Evolutionary conservation across 2,888 invertebrate genomes (phyloP).

Genomic region (Melitaea athalia): DNA sequence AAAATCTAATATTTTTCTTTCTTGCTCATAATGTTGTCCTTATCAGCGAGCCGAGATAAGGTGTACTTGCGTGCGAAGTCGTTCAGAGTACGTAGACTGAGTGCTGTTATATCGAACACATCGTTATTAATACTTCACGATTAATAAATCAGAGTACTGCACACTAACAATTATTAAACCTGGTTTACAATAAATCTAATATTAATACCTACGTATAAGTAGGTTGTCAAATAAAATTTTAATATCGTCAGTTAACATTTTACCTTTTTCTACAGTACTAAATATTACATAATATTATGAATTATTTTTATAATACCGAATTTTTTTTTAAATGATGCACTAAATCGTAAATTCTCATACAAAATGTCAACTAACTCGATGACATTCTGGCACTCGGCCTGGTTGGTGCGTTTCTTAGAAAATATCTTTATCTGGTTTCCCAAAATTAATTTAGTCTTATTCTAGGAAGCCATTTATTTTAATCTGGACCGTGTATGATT

Average conservation of each 20-base stretch:
- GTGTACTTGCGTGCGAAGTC: neutral
- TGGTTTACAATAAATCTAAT: constrained; percentile 11
- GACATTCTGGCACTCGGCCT: constrained; percentile 17
- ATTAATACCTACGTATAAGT: constrained; percentile 15
- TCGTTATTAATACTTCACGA: constrained; percentile 22
- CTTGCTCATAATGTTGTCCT: constrained; percentile 44
- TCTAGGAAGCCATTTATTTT: constrained; percentile 39
- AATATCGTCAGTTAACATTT: neutral
- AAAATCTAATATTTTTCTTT: constrained; percentile 60
- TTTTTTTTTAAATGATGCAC: neutral
- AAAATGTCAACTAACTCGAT: constrained; percentile 2
- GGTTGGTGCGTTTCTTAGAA: constrained; percentile 9
- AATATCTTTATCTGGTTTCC: constrained; percentile 18
- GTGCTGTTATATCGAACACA: constrained; percentile 7
- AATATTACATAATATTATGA: neutral
- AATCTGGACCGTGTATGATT: constrained; percentile 36
- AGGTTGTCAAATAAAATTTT: constrained; percentile 1
- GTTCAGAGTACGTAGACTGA: neutral
- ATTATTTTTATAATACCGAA: neutral
- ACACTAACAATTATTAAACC: constrained; percentile 11
- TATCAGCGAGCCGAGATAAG: constrained; percentile 28
- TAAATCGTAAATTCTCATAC: neutral
- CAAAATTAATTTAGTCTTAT: constrained; percentile 13
- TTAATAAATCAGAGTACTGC: constrained; percentile 17
- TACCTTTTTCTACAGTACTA: neutral